Evolutionary conservation across 1,140 invertebrate species (phyloP).

Genomic region (Dendroctonus ponderosae): DNA sequence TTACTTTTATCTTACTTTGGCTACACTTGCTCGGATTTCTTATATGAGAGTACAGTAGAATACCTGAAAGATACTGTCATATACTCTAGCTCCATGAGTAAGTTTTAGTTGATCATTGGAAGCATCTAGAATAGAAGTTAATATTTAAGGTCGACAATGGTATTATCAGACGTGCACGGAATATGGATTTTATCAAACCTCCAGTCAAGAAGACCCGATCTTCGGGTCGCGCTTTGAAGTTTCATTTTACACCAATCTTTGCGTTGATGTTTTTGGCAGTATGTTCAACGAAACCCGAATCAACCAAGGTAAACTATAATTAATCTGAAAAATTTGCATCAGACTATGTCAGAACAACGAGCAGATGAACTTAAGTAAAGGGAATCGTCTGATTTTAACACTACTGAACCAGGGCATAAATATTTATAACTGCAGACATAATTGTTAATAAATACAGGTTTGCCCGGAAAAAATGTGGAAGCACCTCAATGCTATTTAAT

Average conservation of each 20-base stretch:
- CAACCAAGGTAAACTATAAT: not conserved
- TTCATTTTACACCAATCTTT: slow-evolving; percentile 65
- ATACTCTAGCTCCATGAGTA: slow-evolving; percentile 13
- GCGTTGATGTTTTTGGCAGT: slow-evolving; percentile 62
- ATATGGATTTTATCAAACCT: slow-evolving; percentile 79
- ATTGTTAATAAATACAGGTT: not conserved
- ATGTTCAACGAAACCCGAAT: slow-evolving; percentile 43
- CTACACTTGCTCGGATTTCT: slow-evolving; percentile 10
- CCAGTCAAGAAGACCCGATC: slow-evolving; percentile 60
- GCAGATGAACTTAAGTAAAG: no score
- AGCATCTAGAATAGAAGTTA: not conserved
- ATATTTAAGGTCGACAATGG: slow-evolving; percentile 64
- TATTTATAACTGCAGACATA: not conserved
- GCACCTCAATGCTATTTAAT: no score
- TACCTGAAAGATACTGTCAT: slow-evolving; percentile 9
- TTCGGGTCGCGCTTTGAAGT: slow-evolving; percentile 63
- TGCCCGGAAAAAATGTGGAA: no score
- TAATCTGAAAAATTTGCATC: not conserved
- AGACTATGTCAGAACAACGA: not conserved
- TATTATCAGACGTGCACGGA: slow-evolving; percentile 81
- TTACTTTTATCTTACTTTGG: not conserved
- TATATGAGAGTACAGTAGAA: slow-evolving; percentile 6
- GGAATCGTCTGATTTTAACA: no score
- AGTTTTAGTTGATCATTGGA: slow-evolving; percentile 2
- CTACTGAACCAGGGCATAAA: not conserved